phyloP scores from a whole-genome alignment of 2,888 invertebrate species.

The Coecobrya sp. region DNA sequence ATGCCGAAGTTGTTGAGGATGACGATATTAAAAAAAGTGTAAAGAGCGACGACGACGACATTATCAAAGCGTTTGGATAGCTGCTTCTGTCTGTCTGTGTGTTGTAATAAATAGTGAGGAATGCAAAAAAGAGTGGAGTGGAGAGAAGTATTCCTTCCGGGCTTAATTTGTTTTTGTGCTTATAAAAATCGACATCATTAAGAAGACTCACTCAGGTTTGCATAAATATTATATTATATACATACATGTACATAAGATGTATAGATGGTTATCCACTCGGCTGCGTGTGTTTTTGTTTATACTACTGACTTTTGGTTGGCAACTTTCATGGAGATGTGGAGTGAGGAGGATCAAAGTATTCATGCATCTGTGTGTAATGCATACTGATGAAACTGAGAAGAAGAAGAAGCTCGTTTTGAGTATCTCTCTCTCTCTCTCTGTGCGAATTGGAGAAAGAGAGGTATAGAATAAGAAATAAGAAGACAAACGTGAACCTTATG shows the following conservation, averaged over 20 bases:
- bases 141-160: slow-evolving; percentile 32
- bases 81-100: no score
- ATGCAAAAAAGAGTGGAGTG: no score
- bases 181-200: slow-evolving; percentile 74
- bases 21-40: neutral
- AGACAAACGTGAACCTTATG: neutral
- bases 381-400: slow-evolving; percentile 57
- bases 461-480: neutral
- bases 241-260: no score
- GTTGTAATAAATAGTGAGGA: no score
- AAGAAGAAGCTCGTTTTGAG: no score
- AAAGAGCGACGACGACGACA: neutral
- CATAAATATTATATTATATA: no score
- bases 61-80: no score
- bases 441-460: neutral
- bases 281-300: slow-evolving; percentile 70
- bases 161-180: slow-evolving; percentile 69
- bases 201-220: slow-evolving; percentile 29
- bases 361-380: slow-evolving; percentile 68
- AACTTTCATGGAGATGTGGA: slow-evolving; percentile 57
- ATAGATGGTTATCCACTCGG: slow-evolving; percentile 51
- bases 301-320: slow-evolving; percentile 69
- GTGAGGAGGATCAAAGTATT: slow-evolving; percentile 75
- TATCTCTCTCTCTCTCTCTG: no score
- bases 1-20: no score